Percentiles rank a stretch among this genome's conserved stretches.
These are phyloP conservation scores for Anoplius nigerrimus DNA, from an alignment of 2,888 invertebrate genomes.

Conservation along the genomic window DNA sequence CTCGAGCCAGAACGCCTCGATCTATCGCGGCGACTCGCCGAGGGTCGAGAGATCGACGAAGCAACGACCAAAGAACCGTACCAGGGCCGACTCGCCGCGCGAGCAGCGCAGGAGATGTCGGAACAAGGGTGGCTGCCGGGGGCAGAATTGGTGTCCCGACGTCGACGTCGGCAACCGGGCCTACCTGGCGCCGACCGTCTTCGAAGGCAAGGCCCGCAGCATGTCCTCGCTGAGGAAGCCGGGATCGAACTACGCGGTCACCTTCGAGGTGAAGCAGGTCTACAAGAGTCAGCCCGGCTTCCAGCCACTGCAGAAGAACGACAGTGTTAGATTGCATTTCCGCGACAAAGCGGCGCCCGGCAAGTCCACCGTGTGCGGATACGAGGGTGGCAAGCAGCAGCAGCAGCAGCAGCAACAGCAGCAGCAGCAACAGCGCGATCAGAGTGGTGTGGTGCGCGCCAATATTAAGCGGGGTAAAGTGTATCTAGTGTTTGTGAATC, in stretches of 20 bases:
- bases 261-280: slow-evolving; percentile 81
- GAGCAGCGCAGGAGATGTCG: slow-evolving; percentile 69
- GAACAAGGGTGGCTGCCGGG: slow-evolving; percentile 63
- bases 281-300: slow-evolving; percentile 79
- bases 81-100: slow-evolving; percentile 64
- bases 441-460: slow-evolving; percentile 76
- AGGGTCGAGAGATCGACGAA: slow-evolving; percentile 57
- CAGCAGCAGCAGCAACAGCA: slow-evolving; percentile 45
- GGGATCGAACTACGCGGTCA: slow-evolving; percentile 79
- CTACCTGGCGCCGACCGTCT: slow-evolving; percentile 81
- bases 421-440: slow-evolving; percentile 48
- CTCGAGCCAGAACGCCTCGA: slow-evolving; percentile 45
- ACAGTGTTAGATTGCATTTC: slow-evolving; percentile 77
- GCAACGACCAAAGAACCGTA: slow-evolving; percentile 62
- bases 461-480: slow-evolving; percentile 78
- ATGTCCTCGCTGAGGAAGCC: slow-evolving; percentile 78
- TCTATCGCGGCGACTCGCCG: slow-evolving; percentile 39
- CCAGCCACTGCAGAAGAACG: slow-evolving; percentile 74
- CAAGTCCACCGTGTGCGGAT: slow-evolving; percentile 71
- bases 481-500: slow-evolving; percentile 80
- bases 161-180: slow-evolving; percentile 81
- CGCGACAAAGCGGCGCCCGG: slow-evolving; percentile 73
- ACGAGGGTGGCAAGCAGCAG: slow-evolving; percentile 58
- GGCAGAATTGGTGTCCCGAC: slow-evolving; percentile 77
- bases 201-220: slow-evolving; percentile 81